These are phyloP conservation scores for Molossus molossus DNA, from an alignment of 2,797 vertebrate genomes.

Conservation along the genomic window DNA sequence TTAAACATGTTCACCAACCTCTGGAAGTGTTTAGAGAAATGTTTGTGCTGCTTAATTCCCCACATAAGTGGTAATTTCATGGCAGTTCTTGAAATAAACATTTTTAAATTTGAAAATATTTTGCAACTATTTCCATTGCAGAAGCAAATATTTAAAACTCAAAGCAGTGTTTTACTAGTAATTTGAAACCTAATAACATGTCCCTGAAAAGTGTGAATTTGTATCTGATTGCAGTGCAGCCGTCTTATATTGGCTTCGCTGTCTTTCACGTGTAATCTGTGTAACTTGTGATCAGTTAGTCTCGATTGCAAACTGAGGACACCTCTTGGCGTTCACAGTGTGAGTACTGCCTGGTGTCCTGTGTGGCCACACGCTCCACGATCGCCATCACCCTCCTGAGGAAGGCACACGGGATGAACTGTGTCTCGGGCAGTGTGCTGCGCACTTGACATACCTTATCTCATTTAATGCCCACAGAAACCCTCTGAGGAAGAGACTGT, in stretches of 20 bases:
- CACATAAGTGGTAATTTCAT: constrained; percentile 85
- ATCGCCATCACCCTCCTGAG: neutral
- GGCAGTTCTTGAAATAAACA: constrained; percentile 83
- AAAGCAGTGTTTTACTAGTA: constrained; percentile 74
- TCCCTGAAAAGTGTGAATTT: constrained; percentile 56
- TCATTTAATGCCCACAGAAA: neutral
- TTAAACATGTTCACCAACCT: constrained; percentile 64
- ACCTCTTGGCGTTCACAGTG: neutral
- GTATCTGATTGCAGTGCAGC: constrained; percentile 6
- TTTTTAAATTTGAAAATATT: constrained; percentile 82
- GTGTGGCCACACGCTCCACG: neutral
- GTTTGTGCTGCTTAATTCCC: constrained; percentile 83
- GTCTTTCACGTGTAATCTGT: constrained; percentile 35
- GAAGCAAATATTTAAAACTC: constrained; percentile 80
- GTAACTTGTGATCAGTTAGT: neutral
- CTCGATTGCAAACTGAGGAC: neutral
- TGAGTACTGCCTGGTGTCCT: neutral
- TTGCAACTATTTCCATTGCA: constrained; percentile 78
- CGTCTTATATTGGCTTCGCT: constrained; percentile 14
- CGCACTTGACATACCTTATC: neutral
- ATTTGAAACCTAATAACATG: constrained; percentile 71
- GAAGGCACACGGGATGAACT: neutral
- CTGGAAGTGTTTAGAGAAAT: constrained; percentile 84
- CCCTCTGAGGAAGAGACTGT: neutral
- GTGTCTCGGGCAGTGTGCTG: neutral